Evolutionary conservation across 2,113 vertebrate genomes (phyloP), one percentile per base, ranked within the genome.

Genomic region (Calonectris borealis): DNA sequence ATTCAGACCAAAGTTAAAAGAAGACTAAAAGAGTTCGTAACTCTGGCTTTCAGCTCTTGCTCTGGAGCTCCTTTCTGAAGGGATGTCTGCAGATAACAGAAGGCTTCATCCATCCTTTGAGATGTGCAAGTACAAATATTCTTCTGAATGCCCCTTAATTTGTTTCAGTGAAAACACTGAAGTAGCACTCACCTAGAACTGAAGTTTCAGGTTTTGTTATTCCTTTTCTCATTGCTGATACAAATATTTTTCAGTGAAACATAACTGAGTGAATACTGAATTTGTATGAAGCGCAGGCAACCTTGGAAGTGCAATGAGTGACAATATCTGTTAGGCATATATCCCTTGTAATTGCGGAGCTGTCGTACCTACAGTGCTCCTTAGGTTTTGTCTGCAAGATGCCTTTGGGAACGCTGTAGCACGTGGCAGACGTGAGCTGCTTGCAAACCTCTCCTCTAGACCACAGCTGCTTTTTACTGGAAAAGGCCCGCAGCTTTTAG

Each of bases 361-460:
- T 78, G 7, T 48, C 3, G 0, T 46, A 60, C 12, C 69, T 64
- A 17, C 16, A 73, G 29, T 65, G 29, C 2, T 82, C n/a, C 15
- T 83, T 54, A 12, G 22, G 27, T 49, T 95, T 75, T 82, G 26
- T 10, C n/a, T 57, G 40, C 29, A 69, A 52, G 38, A 17, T 26
- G 11, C 22, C 36, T 65, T 51, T 61, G 22, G 42, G 51, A 90
- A 40, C 19, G 60, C 3, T 1, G 0, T 15, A n/a, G 36, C 12
- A 17, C 0, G 0, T 5, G 46, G 49, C 34, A 73, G n/a, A 32
- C 2, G 6, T 7, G 55, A 87, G 34, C 60, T 70, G 36, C 40
- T 38, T 52, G 19, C 34, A 92, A 73, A 75, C 3, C 8, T 44
- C 34, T 78, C 22, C 48, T 44, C 38, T 20, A 88, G 91, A 61